Evolutionary conservation across 2,797 vertebrate species (phyloP).

Genomic region (Xiphophorus birchmanni): DNA sequence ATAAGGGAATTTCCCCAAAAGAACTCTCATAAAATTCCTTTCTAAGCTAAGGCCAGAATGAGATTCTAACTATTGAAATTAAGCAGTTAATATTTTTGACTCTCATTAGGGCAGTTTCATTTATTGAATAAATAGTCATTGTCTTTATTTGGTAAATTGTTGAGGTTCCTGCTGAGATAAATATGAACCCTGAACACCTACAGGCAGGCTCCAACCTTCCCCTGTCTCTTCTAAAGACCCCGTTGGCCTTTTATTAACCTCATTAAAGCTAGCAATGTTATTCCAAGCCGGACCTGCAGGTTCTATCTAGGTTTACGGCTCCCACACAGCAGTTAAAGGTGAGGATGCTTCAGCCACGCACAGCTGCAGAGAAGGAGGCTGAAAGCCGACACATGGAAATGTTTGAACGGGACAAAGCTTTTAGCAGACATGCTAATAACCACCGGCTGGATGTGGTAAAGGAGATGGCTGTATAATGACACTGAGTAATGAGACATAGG

Average conservation of each 20-base stretch:
- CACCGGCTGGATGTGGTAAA: conserved; percentile 67
- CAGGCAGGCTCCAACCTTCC: conserved; percentile 2
- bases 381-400: conserved; percentile 74
- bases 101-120: neutral
- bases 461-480: conserved; percentile 76
- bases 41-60: no score
- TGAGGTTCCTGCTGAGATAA: conserved; percentile 8
- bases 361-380: conserved; percentile 67
- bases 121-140: conserved; percentile 6
- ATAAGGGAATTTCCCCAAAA: neutral
- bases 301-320: conserved; percentile 87
- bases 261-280: conserved; percentile 90
- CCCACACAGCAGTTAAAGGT: conserved; percentile 82
- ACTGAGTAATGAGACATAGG: conserved; percentile 77
- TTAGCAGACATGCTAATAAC: conserved; percentile 78
- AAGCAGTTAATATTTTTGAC: no score
- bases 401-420: conserved; percentile 66
- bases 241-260: conserved; percentile 82
- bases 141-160: neutral
- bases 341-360: conserved; percentile 71
- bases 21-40: neutral
- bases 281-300: conserved; percentile 86
- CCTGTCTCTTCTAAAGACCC: conserved; percentile 52
- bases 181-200: conserved; percentile 25
- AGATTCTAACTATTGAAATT: no score